Percentiles rank a stretch among this genome's conserved stretches.
These are phyloP conservation scores for Liparis tanakae DNA, from an alignment of 2,797 vertebrate genomes.

Conservation along the genomic window DNA sequence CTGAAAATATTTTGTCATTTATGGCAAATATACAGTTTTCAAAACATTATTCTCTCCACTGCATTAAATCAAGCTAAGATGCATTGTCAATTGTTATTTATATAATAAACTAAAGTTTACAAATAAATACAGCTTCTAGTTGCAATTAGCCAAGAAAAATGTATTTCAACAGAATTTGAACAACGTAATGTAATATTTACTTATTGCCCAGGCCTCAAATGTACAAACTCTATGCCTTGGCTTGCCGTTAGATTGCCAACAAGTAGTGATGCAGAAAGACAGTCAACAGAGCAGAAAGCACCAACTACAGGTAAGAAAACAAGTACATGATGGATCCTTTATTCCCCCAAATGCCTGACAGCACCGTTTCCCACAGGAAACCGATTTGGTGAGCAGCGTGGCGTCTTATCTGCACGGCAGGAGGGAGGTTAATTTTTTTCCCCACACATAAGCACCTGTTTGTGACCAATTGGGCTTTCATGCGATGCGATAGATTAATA, in stretches of 20 bases:
- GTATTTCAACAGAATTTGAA: too few relatives aligned
- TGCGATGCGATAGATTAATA: not conserved
- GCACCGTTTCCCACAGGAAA: slow-evolving; percentile 1
- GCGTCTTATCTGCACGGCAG: not conserved
- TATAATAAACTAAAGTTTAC: too few relatives aligned
- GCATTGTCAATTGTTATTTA: too few relatives aligned
- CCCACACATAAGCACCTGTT: not conserved
- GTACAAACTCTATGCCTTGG: not conserved
- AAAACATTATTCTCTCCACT: too few relatives aligned
- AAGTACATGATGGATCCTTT: not conserved
- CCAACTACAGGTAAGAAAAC: not conserved
- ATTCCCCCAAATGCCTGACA: not conserved
- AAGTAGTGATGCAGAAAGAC: not conserved
- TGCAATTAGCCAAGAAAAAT: too few relatives aligned
- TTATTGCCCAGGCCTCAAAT: not conserved
- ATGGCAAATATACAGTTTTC: not conserved
- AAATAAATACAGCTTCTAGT: too few relatives aligned
- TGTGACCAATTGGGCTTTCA: not conserved
- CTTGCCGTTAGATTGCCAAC: not conserved
- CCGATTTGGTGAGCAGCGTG: not conserved
- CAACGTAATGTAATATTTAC: not conserved
- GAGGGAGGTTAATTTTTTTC: not conserved
- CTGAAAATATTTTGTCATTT: not conserved
- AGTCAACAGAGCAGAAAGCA: not conserved
- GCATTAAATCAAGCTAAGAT: too few relatives aligned